These are phyloP conservation scores for Zygothrica quintamaculata DNA, from an alignment of 2,888 invertebrate genomes.

Conservation along the genomic window DNA sequence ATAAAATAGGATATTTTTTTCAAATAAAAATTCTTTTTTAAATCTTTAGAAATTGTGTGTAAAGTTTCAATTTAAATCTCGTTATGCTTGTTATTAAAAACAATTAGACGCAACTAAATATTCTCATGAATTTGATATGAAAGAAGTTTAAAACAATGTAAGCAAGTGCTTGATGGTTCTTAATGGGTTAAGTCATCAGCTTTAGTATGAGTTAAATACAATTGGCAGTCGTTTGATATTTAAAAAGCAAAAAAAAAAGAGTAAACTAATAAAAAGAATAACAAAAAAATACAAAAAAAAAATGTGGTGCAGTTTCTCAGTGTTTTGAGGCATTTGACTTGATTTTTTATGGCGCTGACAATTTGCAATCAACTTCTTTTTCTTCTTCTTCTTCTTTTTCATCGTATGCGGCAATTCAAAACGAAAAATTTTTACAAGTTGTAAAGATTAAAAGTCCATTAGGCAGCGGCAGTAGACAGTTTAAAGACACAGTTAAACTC, in stretches of 20 bases:
- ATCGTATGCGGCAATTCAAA: conserved; percentile 50
- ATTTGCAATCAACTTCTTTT: conserved; percentile 64
- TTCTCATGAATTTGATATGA: background rate
- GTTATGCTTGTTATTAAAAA: too few relatives aligned
- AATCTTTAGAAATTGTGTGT: too few relatives aligned
- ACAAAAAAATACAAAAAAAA: background rate
- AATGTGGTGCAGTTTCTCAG: background rate
- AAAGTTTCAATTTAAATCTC: too few relatives aligned
- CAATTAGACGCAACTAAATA: too few relatives aligned
- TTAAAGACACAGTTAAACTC: conserved; percentile 1
- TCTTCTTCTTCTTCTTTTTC: too few relatives aligned
- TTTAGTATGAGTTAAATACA: conserved; percentile 17
- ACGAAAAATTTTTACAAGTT: conserved; percentile 68
- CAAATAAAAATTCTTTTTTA: too few relatives aligned
- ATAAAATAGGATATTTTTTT: too few relatives aligned
- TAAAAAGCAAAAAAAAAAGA: conserved; percentile 15
- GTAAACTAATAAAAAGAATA: background rate
- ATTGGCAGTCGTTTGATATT: conserved; percentile 43
- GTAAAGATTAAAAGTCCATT: conserved; percentile 80
- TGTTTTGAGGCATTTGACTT: conserved; percentile 38
- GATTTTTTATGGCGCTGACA: conserved; percentile 57
- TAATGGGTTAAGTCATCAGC: conserved; percentile 46
- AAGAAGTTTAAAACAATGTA: background rate
- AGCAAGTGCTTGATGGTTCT: background rate
- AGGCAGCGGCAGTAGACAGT: conserved; percentile 40